Base-by-base conservation (phyloP, 2,797 vertebrate genomes). In the Cossypha niveicapilla region DNA sequence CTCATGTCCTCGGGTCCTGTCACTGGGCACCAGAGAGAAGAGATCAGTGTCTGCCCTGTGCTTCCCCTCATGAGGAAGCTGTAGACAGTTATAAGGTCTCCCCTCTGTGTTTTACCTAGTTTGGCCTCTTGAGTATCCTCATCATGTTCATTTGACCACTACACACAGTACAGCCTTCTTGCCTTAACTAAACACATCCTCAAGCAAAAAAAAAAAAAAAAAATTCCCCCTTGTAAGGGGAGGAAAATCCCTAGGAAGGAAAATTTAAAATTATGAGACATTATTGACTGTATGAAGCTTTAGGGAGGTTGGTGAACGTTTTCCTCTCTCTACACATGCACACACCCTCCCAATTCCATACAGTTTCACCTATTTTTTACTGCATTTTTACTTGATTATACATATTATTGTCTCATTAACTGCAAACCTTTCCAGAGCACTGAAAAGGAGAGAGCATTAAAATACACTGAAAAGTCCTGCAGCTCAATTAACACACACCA, bases 381-480 rank as follows among this genome's bases (percentile, higher is more conserved):
- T 65, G 39, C 90, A 74, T 89, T 95, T 96, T 92, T 75, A 42
- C 81, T 95, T 94, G 92, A 95, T 92, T 86, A 88, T 87, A 94
- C 56, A 66, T 93, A 93, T 96, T 94, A 96, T 95, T 94, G 81
- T 93, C 93, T 96, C 92, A 94, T 96, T 96, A 96, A 94, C 79
- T 68, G 86, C 84, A 82, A 94, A 96, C 84, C 93, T 87, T 96
- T 94, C 68, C 88, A 93, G 86, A 80, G 75, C 84, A 80, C 65
- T 85, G 81, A 94, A 96, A 93, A 88, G 77, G 56, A 96, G 88
- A 84, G 86, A 94, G 92, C 94, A 93, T 94, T 95, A 96, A 95
- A 95, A 96, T 85, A 94, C 78, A 82, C 86, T 82, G 92, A 68
- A 87, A 94, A 95, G 94, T 95, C 96, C 74, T 90, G 81, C 54